phyloP scores from a whole-genome alignment of 1,140 invertebrate genomes.

The Belonocnema kinseyi region DNA sequence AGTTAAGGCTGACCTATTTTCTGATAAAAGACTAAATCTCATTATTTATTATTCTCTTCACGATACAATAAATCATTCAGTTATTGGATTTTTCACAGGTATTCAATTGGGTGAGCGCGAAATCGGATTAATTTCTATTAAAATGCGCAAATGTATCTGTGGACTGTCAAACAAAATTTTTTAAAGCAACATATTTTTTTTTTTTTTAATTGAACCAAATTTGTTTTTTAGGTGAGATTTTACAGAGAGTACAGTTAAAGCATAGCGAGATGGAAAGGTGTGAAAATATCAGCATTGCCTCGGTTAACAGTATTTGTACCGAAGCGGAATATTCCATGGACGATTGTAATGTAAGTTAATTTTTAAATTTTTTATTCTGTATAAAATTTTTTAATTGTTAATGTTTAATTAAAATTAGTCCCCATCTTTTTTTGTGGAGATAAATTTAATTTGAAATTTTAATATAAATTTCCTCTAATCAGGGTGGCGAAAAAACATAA shows the following conservation, averaged over 20 bases:
- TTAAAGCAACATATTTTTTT: too few relatives aligned
- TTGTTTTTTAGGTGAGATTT: conserved; percentile 77
- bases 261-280: conserved; percentile 86
- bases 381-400: background rate
- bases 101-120: too few relatives aligned
- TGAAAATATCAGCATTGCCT: conserved; percentile 89
- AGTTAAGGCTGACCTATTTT: background rate
- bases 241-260: conserved; percentile 86
- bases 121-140: too few relatives aligned
- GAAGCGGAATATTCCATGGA: conserved; percentile 86
- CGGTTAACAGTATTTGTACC: conserved; percentile 88
- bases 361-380: too few relatives aligned
- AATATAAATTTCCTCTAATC: too few relatives aligned
- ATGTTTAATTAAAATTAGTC: background rate
- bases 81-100: too few relatives aligned
- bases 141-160: too few relatives aligned
- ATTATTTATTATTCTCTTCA: too few relatives aligned
- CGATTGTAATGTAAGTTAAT: conserved; percentile 85
- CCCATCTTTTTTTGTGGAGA: conserved; percentile 6
- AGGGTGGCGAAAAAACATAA: too few relatives aligned
- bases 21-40: background rate
- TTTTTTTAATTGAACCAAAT: background rate
- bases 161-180: too few relatives aligned
- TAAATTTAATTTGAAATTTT: background rate
- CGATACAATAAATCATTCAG: too few relatives aligned